Base-by-base conservation (phyloP, 2,113 vertebrate species). In the Lepus europaeus region DNA sequence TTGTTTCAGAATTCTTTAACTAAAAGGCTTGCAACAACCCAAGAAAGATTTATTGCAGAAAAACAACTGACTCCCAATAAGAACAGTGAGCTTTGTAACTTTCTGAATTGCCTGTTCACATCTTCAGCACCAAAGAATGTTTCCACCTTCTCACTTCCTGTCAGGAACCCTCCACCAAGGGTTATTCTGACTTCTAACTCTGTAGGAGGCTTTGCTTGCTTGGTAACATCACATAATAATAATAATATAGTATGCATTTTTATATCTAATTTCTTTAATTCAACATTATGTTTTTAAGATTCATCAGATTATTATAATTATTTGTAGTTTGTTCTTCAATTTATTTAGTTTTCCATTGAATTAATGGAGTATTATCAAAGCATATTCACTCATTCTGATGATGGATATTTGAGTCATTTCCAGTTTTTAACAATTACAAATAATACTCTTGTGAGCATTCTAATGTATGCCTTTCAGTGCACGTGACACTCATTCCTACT, bases 41-140 rank as follows among this genome's bases (percentile, higher is more conserved):
- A 59, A 78, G 27, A 4, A 92, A 14, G 31, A 68, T 76, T 69
- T 81, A 76, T 77, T 90, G 11, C 81, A 74, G 51, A 95, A 90
- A 82, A 93, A 49, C 16, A 20, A 23, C 22, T 22, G 45, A 85
- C 76, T 59, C 23, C 11, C 2, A 0, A 9, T 17, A 31, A 33
- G 25, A 31, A 63, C 10, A 59, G 13, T 39, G 31, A 78, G n/a
- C 66, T 51, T 45, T 19, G 72, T 23, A 9, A 76, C 53, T 64
- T 23, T n/a, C 31, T 39, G 39, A 90, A 61, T 63, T 10, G 63
- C 63, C 77, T 49, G 9, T 51, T 22, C 6, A 16, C 33, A 85
- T 3, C n/a, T 12, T 3, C 70, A 39, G 80, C 20, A 72, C 5
- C 33, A 29, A 9, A 77, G 49, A 49, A 45, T 9, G 36, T 14